Evolutionary conservation across 2,888 invertebrate species (phyloP).

Genomic region (Latrodectus hesperus): DNA sequence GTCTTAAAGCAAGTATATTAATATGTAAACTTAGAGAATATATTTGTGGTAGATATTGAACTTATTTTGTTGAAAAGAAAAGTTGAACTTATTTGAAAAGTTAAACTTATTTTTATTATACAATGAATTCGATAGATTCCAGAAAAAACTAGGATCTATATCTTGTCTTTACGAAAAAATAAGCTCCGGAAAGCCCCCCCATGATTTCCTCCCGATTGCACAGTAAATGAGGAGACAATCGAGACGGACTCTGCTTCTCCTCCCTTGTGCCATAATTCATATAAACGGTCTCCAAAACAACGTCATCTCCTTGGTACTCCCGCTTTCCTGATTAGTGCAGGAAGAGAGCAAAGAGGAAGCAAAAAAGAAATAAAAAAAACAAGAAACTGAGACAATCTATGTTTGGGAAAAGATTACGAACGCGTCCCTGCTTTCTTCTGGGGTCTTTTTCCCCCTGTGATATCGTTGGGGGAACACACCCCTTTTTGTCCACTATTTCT

Average conservation of each 20-base stretch:
- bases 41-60: no score
- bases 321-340: slow-evolving; percentile 16
- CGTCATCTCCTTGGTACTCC: not conserved
- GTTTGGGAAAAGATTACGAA: slow-evolving; percentile 63
- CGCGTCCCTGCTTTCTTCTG: slow-evolving; percentile 20
- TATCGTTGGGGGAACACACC: slow-evolving; percentile 11
- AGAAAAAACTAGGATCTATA: no score
- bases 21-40: no score
- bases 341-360: not conserved
- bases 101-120: no score
- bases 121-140: no score
- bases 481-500: slow-evolving; percentile 38
- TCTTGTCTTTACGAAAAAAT: not conserved
- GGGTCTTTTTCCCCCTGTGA: not conserved
- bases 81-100: no score
- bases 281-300: slow-evolving; percentile 9
- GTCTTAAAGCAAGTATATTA: no score
- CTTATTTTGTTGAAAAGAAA: no score
- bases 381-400: slow-evolving; percentile 32
- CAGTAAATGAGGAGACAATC: no score
- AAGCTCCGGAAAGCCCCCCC: no score
- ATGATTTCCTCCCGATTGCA: no score
- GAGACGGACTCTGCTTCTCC: no score
- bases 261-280: not conserved
- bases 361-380: slow-evolving; percentile 16